Base-by-base conservation (phyloP, 2,888 invertebrate genomes). In the Stenolophus ochropezus region DNA sequence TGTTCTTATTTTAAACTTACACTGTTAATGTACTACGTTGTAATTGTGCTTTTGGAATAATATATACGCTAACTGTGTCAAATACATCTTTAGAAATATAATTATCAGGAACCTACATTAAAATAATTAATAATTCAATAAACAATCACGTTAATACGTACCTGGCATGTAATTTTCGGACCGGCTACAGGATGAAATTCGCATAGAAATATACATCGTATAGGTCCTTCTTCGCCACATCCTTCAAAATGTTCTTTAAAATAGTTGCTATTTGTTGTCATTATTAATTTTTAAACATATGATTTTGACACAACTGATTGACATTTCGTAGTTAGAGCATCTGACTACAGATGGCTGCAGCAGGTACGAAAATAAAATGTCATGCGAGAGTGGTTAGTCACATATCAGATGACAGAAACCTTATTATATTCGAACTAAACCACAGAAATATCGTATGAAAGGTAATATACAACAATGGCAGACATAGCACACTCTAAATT, bases 11-110 rank as follows among this genome's bases (percentile, higher is more conserved):
- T n/a, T 47, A 75, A 84, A 91, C 94, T 92, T 92, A 96, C 93
- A 98, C 95, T 4, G 97, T 98, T 87, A 98, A 95, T 5, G 96
- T 95, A 87, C 96, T 96, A 84, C 95, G 92, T 87, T 97, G 96
- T 42, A 98, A 91, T 87, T 97, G 96, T 25, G 95, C 95, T 89
- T 98, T 98, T 2, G 98, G 98, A 87, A 98, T 98, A 84, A 98
- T 97, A 87, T 97, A 98, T 21, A 96, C 96, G 88, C 96, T 97
- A 81, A 98, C 94, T 82, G 96, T 94, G 91, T 98, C 97, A 91
- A 98, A 98, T 18, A 95, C 92, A 86, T 98, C 98, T 89, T 98
- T 98, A 0, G 96, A 95, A 69, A 98, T 94, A 87, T 94, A 96
- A 87, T 97, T 96, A 86, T 96, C 94, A 4, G 98, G 98, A 81